Evolutionary conservation across 2,797 vertebrate genomes (phyloP), one percentile per base, ranked within the genome.

Genomic region (Onychomys leucogaster): DNA sequence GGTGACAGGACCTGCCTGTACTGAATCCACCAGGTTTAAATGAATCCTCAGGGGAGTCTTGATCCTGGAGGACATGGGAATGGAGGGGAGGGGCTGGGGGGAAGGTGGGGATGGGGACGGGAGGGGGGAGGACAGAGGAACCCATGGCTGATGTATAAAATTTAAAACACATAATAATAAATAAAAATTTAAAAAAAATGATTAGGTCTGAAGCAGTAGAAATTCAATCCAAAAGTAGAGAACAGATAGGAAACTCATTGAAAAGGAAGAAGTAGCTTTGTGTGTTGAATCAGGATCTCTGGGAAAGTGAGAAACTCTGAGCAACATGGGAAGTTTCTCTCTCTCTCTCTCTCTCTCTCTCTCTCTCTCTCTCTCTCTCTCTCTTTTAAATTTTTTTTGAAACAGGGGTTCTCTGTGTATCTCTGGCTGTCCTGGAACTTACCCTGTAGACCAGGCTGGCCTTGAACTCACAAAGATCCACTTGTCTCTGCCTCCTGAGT

Each of bases 201-300:
- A 67, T 93, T 34, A 55, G 37, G 23, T 93, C 12, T 77, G 41
- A 88, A 32, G 49, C 55, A 65, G 11, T 80, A 76, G 61, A 41
- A 88, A 73, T 94, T 67, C 23, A 96, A 69, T 63, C 61, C 3
- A 52, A 78, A 91, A 96, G 29, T 9, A 84, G 25, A 87, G 8
- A 34, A 34, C 25, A 71, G 7, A 27, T 84, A 69, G n/a, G 71
- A 94, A 89, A 63, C 16, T 69, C 92, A 93, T 73, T 85, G 76
- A 61, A 41, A 94, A 96, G 46, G 61, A 89, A 92, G 46, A 94
- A 89, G 86, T 92, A 27, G 63, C 14, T 84, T 14, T 57, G 19
- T 59, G 3, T 75, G 3, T 89, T 93, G 75, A 86, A 14, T 94
- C 65, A 82, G 86, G 65, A 63, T 78, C 73, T 82, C 37, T 86